Evolutionary conservation across 1,140 invertebrate genomes (phyloP), one percentile per base, ranked within the genome.

Genomic region (Trichoplusia ni): DNA sequence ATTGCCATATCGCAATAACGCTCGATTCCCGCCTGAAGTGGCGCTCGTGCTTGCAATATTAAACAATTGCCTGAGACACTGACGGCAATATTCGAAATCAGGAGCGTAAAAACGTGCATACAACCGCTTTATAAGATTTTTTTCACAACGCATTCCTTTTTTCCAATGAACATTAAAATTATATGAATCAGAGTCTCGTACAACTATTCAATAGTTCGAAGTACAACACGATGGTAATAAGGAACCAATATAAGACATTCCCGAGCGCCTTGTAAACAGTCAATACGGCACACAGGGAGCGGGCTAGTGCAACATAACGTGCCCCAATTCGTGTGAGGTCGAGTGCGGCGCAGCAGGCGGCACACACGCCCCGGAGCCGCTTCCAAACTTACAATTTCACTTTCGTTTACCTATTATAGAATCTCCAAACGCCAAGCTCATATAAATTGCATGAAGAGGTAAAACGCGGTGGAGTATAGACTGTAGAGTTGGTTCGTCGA

Each of bases 381-480:
- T 47, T 47, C 44, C 25, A 3, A 16, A 29, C 40, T 42, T 25
- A 23, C 23, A 47, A 47, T 51, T 51, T 51, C 47, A 51, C 47
- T 51, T 51, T 51, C 47, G 27, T 51, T 19, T 51, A 51, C 16
- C 47, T 19, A 51, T 51, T 51, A 51, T 35, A 35, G 35, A 51
- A 51, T 35, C 47, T 35, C 47, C 18, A 18, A 35, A 47, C 13
- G 44, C 44, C 9, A 27, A 35, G 16, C 47, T 51, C 47, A 51
- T 51, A 51, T 35, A 35, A 51, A 51, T 33, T 51, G 29, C 19
- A 51, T 47, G 44, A 47, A 47, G 29, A 31, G 44, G 44, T 47
- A 31, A 14, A 42, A 29, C 29, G 44, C 44, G 44, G 44, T 47
- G 25, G 25, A 42, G 13, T 14, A 46, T 2, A 19, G 2, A 47